phyloP scores from a whole-genome alignment of 2,888 invertebrate genomes.

The Subacronicta megacephala region DNA sequence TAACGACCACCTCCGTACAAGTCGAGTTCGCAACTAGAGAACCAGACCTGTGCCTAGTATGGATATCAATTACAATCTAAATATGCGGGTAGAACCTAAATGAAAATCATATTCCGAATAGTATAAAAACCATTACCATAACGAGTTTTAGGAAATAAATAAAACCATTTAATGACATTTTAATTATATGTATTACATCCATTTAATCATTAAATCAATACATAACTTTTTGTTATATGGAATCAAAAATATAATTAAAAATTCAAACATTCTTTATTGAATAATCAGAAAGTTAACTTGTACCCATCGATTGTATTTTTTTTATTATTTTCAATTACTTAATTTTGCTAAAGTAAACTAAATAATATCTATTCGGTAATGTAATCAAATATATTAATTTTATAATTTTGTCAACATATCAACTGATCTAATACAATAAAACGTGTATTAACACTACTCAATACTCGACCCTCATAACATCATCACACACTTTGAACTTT shows the following conservation, averaged over 20 bases:
- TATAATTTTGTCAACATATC: slow-evolving; percentile 35
- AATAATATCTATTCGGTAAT: slow-evolving; percentile 29
- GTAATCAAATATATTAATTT: slow-evolving; percentile 28
- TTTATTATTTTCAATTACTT: slow-evolving; percentile 19
- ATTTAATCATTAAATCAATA: slow-evolving; percentile 60
- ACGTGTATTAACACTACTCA: slow-evolving; percentile 62
- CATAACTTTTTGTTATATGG: slow-evolving; percentile 51
- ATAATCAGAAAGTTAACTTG: slow-evolving; percentile 51
- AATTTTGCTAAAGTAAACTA: slow-evolving; percentile 30
- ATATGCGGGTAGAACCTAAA: neutral
- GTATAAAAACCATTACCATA: too few species aligned
- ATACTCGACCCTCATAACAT: slow-evolving; percentile 58
- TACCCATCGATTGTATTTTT: slow-evolving; percentile 54
- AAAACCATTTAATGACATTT: slow-evolving; percentile 44
- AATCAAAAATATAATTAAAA: slow-evolving; percentile 62
- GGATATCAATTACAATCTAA: too few species aligned
- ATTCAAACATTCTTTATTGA: slow-evolving; percentile 38
- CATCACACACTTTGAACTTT: slow-evolving; percentile 78
- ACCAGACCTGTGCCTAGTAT: too few species aligned
- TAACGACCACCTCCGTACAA: too few species aligned
- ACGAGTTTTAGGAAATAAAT: slow-evolving; percentile 10
- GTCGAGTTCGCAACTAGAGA: too few species aligned
- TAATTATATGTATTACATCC: slow-evolving; percentile 60
- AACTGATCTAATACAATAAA: slow-evolving; percentile 49
- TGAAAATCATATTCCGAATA: too few species aligned